These are phyloP conservation scores for Callosobruchus maculatus DNA, from an alignment of 2,888 invertebrate genomes.

Conservation along the genomic window DNA sequence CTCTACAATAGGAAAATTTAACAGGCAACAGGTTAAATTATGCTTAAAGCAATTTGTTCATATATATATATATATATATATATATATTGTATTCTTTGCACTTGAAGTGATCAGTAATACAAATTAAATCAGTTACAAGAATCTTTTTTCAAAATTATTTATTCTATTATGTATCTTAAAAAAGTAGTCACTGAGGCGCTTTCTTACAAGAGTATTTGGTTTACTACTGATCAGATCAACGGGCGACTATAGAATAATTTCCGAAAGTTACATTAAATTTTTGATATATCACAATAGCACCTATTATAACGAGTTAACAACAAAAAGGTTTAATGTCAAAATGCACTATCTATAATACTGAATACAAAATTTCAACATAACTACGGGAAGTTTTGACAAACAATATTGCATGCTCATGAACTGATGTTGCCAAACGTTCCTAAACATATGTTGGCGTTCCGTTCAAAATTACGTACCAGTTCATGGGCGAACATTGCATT, in stretches of 20 bases:
- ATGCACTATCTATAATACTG: background rate
- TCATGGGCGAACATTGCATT: background rate
- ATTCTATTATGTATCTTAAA: too few relatives aligned
- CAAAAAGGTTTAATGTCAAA: background rate
- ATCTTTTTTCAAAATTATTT: too few relatives aligned
- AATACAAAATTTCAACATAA: background rate
- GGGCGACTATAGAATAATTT: too few relatives aligned
- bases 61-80: too few relatives aligned
- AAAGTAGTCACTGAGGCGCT: too few relatives aligned
- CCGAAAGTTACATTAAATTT: too few relatives aligned
- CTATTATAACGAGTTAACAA: background rate
- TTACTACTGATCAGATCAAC: too few relatives aligned
- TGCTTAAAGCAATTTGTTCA: background rate
- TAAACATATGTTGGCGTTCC: background rate
- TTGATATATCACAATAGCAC: background rate
- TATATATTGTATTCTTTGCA: too few relatives aligned
- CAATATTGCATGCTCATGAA: background rate
- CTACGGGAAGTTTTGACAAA: background rate
- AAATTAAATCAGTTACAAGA: too few relatives aligned
- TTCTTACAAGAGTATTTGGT: too few relatives aligned
- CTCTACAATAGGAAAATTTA: background rate
- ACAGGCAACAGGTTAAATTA: background rate
- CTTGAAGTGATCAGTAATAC: too few relatives aligned
- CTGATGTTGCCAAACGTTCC: background rate
- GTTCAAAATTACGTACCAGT: too few relatives aligned